Evolutionary conservation across 2,888 invertebrate species (phyloP).

Genomic region (Timandra comae): DNA sequence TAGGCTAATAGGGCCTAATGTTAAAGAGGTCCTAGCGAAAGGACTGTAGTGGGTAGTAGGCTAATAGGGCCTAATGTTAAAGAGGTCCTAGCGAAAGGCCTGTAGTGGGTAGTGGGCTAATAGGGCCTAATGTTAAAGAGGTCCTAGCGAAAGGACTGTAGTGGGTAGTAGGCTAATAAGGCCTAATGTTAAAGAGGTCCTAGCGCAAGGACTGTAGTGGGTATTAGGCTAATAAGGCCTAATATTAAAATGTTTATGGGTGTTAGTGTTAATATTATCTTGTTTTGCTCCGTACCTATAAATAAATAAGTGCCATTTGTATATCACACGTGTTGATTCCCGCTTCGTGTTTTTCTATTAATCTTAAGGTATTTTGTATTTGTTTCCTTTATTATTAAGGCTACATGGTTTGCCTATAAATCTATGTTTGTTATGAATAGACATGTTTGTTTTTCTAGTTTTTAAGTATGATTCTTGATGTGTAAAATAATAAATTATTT

Average conservation of each 20-base stretch:
- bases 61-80: too few relatives aligned
- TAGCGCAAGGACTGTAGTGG: too few relatives aligned
- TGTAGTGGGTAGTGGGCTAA: too few relatives aligned
- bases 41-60: too few relatives aligned
- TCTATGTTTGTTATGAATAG: slow-evolving; percentile 1
- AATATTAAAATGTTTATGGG: slow-evolving; percentile 9
- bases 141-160: too few relatives aligned
- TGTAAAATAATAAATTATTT: background rate
- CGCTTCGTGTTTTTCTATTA: slow-evolving; percentile 4
- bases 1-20: too few relatives aligned
- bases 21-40: too few relatives aligned
- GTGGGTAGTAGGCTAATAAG: too few relatives aligned
- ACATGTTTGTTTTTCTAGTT: slow-evolving; percentile 1
- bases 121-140: too few relatives aligned
- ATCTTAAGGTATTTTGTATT: background rate
- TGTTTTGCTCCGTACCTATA: background rate
- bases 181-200: too few relatives aligned
- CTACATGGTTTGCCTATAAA: slow-evolving; percentile 6
- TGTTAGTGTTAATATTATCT: slow-evolving; percentile 5
- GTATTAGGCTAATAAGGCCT: too few relatives aligned
- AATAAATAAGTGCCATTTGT: slow-evolving; percentile 17
- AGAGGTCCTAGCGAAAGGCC: too few relatives aligned
- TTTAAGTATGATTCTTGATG: slow-evolving; percentile 1
- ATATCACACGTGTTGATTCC: slow-evolving; percentile 5
- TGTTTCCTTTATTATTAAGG: slow-evolving; percentile 1